Conservation (phyloP, 2,797 vertebrate species). For the Sarcoramphus papa region DNA sequence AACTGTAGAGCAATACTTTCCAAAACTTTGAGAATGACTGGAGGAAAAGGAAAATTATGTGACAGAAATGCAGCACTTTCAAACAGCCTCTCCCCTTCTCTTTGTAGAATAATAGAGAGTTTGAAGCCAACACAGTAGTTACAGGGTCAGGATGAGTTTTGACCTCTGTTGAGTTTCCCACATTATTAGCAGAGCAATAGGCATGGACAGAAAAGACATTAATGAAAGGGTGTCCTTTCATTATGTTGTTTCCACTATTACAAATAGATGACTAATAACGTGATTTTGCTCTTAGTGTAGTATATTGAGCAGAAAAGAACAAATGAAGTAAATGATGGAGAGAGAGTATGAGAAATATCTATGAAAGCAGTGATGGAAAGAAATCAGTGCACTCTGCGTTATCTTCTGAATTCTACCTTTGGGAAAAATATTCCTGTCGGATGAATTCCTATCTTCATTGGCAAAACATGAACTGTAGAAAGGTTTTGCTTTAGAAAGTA, state of each 20-base stretch:
- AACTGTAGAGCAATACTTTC: neutral
- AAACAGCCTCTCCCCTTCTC: neutral
- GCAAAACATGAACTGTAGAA: neutral
- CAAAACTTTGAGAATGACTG: neutral
- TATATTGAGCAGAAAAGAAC: neutral
- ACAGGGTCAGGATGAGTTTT: slow-evolving; percentile 22
- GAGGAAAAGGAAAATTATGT: slow-evolving; percentile 5
- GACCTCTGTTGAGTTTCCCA: slow-evolving; percentile 19
- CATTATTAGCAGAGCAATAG: neutral
- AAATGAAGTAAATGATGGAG: neutral
- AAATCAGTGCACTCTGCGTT: neutral
- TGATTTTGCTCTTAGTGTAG: neutral
- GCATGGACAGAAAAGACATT: neutral
- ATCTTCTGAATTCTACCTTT: neutral
- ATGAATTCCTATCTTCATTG: neutral
- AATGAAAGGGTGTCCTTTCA: neutral
- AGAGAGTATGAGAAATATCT: neutral
- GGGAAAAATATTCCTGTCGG: neutral
- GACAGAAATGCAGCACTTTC: neutral
- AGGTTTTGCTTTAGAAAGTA: neutral
- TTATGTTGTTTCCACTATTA: neutral
- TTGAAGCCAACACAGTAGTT: neutral
- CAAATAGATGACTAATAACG: neutral
- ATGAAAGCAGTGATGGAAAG: neutral
- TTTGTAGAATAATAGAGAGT: neutral